Evolutionary conservation across 2,113 vertebrate species (phyloP), one percentile per base, ranked within the genome.

Genomic region (Austrofundulus limnaeus): DNA sequence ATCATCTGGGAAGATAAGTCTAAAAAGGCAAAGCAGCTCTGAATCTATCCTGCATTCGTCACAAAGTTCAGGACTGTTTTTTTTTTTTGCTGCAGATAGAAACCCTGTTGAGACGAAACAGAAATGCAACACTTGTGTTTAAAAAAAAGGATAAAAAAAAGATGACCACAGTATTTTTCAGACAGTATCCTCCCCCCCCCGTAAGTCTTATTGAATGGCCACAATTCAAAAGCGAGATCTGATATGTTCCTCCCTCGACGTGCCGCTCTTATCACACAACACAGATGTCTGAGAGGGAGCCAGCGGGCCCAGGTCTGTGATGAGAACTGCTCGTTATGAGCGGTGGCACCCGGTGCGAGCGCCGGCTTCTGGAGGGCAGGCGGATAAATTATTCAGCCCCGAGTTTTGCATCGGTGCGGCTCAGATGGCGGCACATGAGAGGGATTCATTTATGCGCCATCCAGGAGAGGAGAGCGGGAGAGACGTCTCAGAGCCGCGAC

Each of bases 351-450:
- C 55, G 72, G 71, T 59, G 77, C 5, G 72, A 67, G 60, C 19
- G 10, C 69, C 2, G 74, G 62, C 78, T 81, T 83, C 80, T 67
- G 72, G 87, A 80, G 83, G 84, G 83, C 87, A 82, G 61, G 66
- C 51, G 41, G 70, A 85, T 86, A 82, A 87, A 91, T 89, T 80
- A 86, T 89, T 86, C 80, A 88, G 64, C 79, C 76, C 50, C 51
- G 78, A 86, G 78, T 88, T 89, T 84, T 85, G 85, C 79, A 76
- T 85, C 78, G 82, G 78, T 75, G 37, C 7, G 17, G 72, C 85
- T 88, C 85, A 81, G 81, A 87, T 86, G 86, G 78, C 81, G 75
- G 66, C 75, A 81, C 79, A 85, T 83, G 81, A 84, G 82, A 85
- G 69, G 64, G 83, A 89, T 81, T 86, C 42, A 85, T 88, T 83